A percentile compares a stretch with the other conserved stretches of the same genome.
phyloP scores from a whole-genome alignment of 2,888 invertebrate genomes.

The Xanthorhoe designata region DNA sequence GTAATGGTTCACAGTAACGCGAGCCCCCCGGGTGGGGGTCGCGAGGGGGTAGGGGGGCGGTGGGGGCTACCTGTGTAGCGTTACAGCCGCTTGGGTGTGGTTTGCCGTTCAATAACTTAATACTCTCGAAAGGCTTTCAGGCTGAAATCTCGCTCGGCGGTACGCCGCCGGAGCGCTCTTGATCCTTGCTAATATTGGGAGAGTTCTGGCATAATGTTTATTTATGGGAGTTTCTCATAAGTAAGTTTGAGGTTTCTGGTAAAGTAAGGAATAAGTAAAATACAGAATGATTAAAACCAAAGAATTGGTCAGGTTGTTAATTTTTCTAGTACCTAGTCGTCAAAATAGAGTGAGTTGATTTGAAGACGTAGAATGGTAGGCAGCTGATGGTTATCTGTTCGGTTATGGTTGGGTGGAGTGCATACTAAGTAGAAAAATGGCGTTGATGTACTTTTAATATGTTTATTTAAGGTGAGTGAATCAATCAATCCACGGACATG shows the following conservation, averaged over 20 bases:
- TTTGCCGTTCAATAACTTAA: conserved; percentile 86
- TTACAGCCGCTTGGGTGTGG: conserved; percentile 83
- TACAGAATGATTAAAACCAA: background rate
- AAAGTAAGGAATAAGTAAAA: background rate
- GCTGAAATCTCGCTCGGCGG: conserved; percentile 80
- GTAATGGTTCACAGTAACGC: conserved; percentile 68
- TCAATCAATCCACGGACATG: conserved; percentile 21
- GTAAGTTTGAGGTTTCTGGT: background rate
- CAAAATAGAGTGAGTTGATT: too few species aligned
- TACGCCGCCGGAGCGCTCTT: conserved; percentile 54
- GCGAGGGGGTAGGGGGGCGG: conserved; percentile 40
- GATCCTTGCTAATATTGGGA: conserved; percentile 52
- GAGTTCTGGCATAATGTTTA: background rate
- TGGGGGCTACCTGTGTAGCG: conserved; percentile 70
- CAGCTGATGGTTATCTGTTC: background rate
- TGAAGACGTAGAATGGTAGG: too few species aligned
- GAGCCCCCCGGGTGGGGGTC: conserved; percentile 49
- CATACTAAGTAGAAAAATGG: background rate
- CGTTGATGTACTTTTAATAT: conserved; percentile 21
- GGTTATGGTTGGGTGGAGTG: background rate
- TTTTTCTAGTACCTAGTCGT: too few species aligned
- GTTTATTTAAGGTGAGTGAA: conserved; percentile 17
- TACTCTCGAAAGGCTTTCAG: conserved; percentile 85
- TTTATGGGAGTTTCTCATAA: background rate
- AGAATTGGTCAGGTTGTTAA: too few species aligned